phyloP scores from a whole-genome alignment of 92 coral and sea anemone species.

The Siderastrea siderea region DNA sequence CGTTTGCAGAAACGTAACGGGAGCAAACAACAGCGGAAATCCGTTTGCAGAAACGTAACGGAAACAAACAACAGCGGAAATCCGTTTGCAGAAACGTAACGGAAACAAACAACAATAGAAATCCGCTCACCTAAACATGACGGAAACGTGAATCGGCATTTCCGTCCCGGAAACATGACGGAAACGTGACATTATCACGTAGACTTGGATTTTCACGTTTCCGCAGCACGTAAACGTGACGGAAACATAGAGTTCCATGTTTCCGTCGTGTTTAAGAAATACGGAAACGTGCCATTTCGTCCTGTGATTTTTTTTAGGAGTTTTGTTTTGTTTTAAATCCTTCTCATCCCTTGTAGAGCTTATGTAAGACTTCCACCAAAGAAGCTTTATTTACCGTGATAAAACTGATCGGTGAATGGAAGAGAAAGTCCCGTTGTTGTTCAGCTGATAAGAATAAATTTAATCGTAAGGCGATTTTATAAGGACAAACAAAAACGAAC shows the following conservation, averaged over 20 bases:
- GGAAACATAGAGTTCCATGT: conserved; percentile 2
- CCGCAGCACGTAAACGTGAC: conserved; percentile 33
- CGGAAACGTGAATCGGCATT: conserved; percentile 19
- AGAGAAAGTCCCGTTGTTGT: too few relatives aligned
- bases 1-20: too few relatives aligned
- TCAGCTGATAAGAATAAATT: too few relatives aligned
- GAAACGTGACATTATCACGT: not conserved
- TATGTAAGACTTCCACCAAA: too few relatives aligned
- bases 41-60: not conserved
- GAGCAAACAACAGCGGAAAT: too few relatives aligned
- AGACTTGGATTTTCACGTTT: conserved; percentile 2
- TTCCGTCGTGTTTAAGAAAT: conserved; percentile 8
- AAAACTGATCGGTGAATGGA: too few relatives aligned
- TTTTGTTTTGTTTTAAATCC: too few relatives aligned
- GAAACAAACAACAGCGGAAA: not conserved
- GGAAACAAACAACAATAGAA: not conserved
- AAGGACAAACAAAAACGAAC: too few relatives aligned
- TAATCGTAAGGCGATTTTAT: too few relatives aligned
- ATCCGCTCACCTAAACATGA: conserved; percentile 5
- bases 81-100: not conserved
- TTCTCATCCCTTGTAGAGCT: too few relatives aligned
- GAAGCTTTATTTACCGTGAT: too few relatives aligned
- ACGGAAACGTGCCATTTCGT: conserved; percentile 29
- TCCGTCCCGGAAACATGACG: conserved; percentile 21
- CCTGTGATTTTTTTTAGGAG: not conserved